Base-by-base conservation (phyloP, 1,140 invertebrate genomes). In the Agraylea sexmaculata region DNA sequence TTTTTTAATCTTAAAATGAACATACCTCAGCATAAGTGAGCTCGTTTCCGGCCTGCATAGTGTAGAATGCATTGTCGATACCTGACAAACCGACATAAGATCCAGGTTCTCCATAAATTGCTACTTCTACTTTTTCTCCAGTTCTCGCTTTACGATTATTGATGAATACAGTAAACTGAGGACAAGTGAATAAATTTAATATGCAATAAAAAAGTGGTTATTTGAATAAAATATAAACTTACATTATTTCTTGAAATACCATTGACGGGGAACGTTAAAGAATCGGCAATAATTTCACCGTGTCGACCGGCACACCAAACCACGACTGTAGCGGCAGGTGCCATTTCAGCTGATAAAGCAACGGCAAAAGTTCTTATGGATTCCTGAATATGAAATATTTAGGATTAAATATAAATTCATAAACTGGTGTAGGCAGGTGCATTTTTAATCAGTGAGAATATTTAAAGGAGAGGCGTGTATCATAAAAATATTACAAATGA, bases 61-160 rank as follows among this genome's bases (percentile, higher is more conserved):
- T 81, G 56, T 87, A 93, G 53, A 94, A 83, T 30, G 87, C 77
- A 51, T 80, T 75, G 59, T 93, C 87, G 16, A 90, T 76, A 16
- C 79, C 88, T 0, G 87, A 87, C 1, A 96, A 70, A 0, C 84
- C 90, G 3, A 96, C 84, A 57, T 89, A 93, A 1, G 90, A 80
- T 3, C 91, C 91, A 0, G 92, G 88, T 55, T 94, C 84, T 19
- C 90, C 90, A 46, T 83, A 83, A 40, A 93, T 83, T 1, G 86
- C 83, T 16, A 96, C 79, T 64, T 95, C 91, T 2, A 95, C 80
- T 30, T 80, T 81, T 54, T 94, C 83, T 4, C 88, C 87, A 1
- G 85, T 91, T 28, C 91, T 78, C 25, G 89, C 88, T 63, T 95
- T 96, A 31, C 82, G 80, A 54, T 89, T 87, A 57, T 95, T 95